phyloP scores from a whole-genome alignment of 2,888 invertebrate genomes.

The Trachelus iudaicus region DNA sequence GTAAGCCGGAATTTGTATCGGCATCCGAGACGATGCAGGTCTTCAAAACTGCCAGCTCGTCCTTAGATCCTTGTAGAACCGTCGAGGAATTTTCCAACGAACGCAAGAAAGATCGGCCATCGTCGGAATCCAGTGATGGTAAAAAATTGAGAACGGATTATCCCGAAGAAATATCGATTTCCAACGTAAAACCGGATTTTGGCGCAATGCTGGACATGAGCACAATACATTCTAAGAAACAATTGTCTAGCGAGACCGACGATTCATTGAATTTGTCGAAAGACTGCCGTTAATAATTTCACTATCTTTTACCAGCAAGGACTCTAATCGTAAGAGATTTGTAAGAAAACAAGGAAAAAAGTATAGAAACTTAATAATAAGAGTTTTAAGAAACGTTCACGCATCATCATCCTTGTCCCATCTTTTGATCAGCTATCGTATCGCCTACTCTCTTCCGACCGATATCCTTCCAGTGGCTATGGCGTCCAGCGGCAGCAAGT shows the following conservation, averaged over 20 bases:
- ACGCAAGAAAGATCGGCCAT: constrained; percentile 21
- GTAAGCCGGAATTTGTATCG: constrained; percentile 30
- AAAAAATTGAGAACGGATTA: constrained; percentile 42
- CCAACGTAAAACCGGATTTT: constrained; percentile 45
- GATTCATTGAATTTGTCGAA: constrained; percentile 60
- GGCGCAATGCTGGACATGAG: constrained; percentile 58
- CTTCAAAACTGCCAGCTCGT: constrained; percentile 39
- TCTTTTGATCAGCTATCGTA: too few species aligned
- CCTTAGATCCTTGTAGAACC: constrained; percentile 16
- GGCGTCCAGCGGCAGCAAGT: too few species aligned
- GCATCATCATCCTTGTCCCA: too few species aligned
- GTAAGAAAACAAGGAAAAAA: too few species aligned
- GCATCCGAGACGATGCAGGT: constrained; percentile 42
- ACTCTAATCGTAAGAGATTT: too few species aligned
- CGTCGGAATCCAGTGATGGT: constrained; percentile 26
- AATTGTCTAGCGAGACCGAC: constrained; percentile 35
- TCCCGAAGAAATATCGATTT: constrained; percentile 55
- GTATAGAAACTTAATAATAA: too few species aligned
- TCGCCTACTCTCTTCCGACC: neutral
- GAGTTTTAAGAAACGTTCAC: too few species aligned
- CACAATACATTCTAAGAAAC: constrained; percentile 45
- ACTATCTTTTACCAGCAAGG: too few species aligned
- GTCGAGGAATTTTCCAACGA: constrained; percentile 27
- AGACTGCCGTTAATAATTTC: constrained; percentile 37
- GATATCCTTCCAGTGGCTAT: neutral